Evolutionary conservation across 2,888 invertebrate genomes (phyloP), one percentile per base, ranked within the genome.

Genomic region (Tachina lurida): DNA sequence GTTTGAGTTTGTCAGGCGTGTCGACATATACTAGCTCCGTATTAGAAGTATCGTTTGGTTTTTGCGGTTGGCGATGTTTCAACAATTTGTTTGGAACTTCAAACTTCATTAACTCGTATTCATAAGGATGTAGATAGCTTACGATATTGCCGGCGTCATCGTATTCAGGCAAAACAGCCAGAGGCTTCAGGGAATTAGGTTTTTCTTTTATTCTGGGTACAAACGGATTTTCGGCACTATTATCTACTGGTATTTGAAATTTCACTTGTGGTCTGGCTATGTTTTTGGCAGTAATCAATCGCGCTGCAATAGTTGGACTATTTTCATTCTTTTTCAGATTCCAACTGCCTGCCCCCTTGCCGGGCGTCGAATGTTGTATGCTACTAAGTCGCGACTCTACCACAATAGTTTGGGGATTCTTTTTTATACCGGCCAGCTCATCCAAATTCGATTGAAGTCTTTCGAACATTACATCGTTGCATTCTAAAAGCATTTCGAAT

Each of bases 61-160:
- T 49, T 63, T 93, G 90, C 0, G 94, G 93, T n/a, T 92, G 90
- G 0, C 91, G 91, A 31, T 90, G 92, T 31, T 93, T 89, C 52
- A 97, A 91, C 84, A 95, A 94, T 2, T 77, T 68, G 0, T 92
- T 89, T 0, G 94, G 93, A 0, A 96, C 95, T 47, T 94, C 93
- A 90, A 97, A 97, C 87, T 95, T 93, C 58, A 96, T 95, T 75
- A 99, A 91, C 91, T 99, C 98, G 89, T 95, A 94, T 90, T 96
- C 95, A 92, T 98, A 99, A 0, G 99, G 98, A 93, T 99, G 98
- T 86, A 96, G 95, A 92, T 95, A 97, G 74, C 96, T 97, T 3
- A 94, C 93, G 10, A 95, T 93, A 63, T 93, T 93, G 0, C 95
- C 95, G 31, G 94, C 93, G 2, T 95, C 95, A 80, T 94, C 94